phyloP scores from a whole-genome alignment of 2,888 invertebrate genomes.

The Coelinius sp. region DNA sequence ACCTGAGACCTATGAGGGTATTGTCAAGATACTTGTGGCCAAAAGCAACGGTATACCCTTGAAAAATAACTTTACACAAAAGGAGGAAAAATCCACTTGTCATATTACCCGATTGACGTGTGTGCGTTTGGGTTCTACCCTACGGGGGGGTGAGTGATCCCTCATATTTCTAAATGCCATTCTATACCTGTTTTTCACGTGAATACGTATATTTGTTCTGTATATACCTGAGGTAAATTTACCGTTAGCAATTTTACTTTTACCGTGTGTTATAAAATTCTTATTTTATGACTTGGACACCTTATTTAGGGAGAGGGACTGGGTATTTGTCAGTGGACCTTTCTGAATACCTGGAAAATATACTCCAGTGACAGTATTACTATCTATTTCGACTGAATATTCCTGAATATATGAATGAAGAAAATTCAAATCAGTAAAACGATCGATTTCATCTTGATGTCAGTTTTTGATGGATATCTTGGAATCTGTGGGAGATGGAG shows the following conservation, averaged over 20 bases:
- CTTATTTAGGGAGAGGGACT: too few relatives aligned
- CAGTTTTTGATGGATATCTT: too few relatives aligned
- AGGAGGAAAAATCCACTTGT: conserved; percentile 14
- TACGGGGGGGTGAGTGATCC: neutral
- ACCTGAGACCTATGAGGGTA: conserved; percentile 11
- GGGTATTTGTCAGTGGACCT: too few relatives aligned
- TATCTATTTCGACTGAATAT: too few relatives aligned
- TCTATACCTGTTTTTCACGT: conserved; percentile 18
- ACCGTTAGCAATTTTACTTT: neutral
- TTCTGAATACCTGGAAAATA: too few relatives aligned
- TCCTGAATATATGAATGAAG: too few relatives aligned
- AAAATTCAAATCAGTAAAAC: too few relatives aligned
- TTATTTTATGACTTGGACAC: too few relatives aligned
- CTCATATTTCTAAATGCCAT: conserved; percentile 11
- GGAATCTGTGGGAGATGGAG: too few relatives aligned
- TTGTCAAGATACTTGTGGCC: conserved; percentile 7
- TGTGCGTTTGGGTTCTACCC: neutral
- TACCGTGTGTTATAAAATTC: neutral
- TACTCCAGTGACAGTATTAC: too few relatives aligned
- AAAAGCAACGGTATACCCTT: neutral
- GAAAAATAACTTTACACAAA: conserved; percentile 21
- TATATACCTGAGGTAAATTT: neutral
- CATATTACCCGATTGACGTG: neutral
- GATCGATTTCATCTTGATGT: too few relatives aligned
- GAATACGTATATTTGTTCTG: neutral